Conservation (phyloP, 1,140 invertebrate genomes). For the Oncopodura yosiiana region DNA sequence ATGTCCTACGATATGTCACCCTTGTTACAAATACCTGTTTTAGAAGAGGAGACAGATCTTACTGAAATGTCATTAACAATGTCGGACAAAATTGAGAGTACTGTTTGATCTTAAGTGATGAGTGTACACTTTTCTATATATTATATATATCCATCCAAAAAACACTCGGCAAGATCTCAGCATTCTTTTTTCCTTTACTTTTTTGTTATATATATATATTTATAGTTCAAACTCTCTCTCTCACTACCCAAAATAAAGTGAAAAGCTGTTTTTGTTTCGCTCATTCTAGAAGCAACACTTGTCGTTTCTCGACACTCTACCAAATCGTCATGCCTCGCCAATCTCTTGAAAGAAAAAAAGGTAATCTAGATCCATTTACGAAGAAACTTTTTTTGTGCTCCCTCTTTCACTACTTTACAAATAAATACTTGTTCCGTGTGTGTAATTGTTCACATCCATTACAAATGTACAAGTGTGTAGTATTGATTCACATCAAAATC, state of each 20-base stretch:
- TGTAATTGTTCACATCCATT: too few species aligned
- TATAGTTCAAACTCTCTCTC: not conserved
- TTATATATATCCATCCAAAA: not conserved
- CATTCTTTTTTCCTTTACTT: not conserved
- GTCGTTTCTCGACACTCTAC: too few species aligned
- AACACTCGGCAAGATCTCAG: not conserved
- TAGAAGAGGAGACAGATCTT: slow-evolving; percentile 31
- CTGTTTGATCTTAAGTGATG: slow-evolving; percentile 29
- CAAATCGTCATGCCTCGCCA: too few species aligned
- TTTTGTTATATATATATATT: not conserved
- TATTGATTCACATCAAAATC: too few species aligned
- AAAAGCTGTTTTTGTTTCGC: not conserved
- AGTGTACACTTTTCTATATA: not conserved
- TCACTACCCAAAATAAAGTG: not conserved
- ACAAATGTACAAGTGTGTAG: too few species aligned
- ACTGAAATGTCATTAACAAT: slow-evolving; percentile 30
- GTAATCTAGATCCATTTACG: too few species aligned
- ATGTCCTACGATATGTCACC: slow-evolving; percentile 25
- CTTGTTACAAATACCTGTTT: slow-evolving; percentile 27
- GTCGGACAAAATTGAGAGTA: slow-evolving; percentile 35
- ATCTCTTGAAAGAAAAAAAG: too few species aligned
- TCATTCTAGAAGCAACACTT: too few species aligned
- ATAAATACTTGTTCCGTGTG: too few species aligned
- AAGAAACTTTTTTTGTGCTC: too few species aligned
- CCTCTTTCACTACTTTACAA: too few species aligned